Evolutionary conservation across 2,113 vertebrate genomes (phyloP), one percentile per base, ranked within the genome.

Genomic region (Colistium nudipinnis): DNA sequence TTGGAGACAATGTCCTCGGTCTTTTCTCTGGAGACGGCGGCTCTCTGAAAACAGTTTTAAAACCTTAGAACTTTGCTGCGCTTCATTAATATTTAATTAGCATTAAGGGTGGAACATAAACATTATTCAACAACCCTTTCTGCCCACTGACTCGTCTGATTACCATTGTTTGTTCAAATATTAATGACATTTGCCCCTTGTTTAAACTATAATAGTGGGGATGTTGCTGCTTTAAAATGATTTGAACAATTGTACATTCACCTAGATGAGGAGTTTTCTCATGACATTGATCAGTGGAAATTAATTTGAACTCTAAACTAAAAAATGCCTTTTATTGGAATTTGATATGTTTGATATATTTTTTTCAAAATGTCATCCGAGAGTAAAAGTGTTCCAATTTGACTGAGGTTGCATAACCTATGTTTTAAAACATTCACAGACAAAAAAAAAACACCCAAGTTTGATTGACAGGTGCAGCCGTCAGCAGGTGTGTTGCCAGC

Each of bases 11-110:
- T 62, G 53, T 71, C n/a, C 13, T 53, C 27, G 13, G 17, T 35
- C 14, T 52, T 54, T 48, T 39, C 62, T 63, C 24, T 25, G 1
- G 12, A 47, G 60, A 39, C 55, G 1, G 30, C 52, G 67, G 57
- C 45, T 62, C 9, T 25, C 19, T 68, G 19, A 13, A 52, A 61
- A 64, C 59, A 54, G 24, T 62, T 69, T 62, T 36, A 17, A 51
- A 61, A 60, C 62, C 19, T 14, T 14, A 56, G 20, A 87, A 86
- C 59, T 73, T 82, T 76, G 65, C 45, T 59, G 67, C 73, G 45
- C 30, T 14, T 64, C 75, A 78, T 89, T 31, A 77, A 88, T 82
- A 84, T 84, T 88, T 88, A 19, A 90, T 80, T 48, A 22, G 22
- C 82, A 82, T 81, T 74, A 85, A 69, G 66, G 51, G 13, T 48